Percentiles rank a stretch among this genome's conserved stretches.
Evolutionary conservation across 1,140 invertebrate species (phyloP).

Genomic region (Apis cerana): DNA sequence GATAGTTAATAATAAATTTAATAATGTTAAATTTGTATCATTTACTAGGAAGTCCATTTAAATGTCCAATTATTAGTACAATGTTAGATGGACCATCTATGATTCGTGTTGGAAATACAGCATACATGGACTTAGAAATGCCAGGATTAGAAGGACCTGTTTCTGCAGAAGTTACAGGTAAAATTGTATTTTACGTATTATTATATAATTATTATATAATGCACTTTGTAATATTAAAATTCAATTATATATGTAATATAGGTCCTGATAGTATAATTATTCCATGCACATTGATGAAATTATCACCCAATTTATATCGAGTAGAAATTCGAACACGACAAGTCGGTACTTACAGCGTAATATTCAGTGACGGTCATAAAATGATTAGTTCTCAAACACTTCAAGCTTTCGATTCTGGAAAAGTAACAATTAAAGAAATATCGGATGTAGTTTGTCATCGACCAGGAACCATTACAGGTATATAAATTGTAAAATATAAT

Average conservation of each 20-base stretch:
- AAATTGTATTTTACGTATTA: conserved; percentile 1
- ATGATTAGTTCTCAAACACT: conserved; percentile 85
- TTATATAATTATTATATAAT: neutral
- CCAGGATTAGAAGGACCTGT: conserved; percentile 74
- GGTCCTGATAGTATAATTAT: conserved; percentile 84
- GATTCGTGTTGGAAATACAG: conserved; percentile 80
- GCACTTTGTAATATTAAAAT: conserved; percentile 3
- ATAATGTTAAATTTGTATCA: conserved; percentile 12
- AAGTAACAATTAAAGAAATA: conserved; percentile 89
- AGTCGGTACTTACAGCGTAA: conserved; percentile 85
- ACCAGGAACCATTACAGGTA: conserved; percentile 89
- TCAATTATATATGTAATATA: conserved; percentile 59
- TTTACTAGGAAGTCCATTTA: conserved; percentile 91
- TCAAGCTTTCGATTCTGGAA: conserved; percentile 92
- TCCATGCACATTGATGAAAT: conserved; percentile 80
- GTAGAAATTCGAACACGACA: conserved; percentile 83
- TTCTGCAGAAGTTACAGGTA: conserved; percentile 78
- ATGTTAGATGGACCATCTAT: conserved; percentile 80
- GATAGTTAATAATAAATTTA: neutral
- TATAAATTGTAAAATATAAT: neutral
- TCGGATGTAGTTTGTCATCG: conserved; percentile 91
- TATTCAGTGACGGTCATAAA: conserved; percentile 81
- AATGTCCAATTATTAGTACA: conserved; percentile 82
- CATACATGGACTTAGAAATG: conserved; percentile 82
- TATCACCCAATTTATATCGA: conserved; percentile 81